Conservation (phyloP, 2,797 vertebrate species). For the Moxostoma hubbsi region DNA sequence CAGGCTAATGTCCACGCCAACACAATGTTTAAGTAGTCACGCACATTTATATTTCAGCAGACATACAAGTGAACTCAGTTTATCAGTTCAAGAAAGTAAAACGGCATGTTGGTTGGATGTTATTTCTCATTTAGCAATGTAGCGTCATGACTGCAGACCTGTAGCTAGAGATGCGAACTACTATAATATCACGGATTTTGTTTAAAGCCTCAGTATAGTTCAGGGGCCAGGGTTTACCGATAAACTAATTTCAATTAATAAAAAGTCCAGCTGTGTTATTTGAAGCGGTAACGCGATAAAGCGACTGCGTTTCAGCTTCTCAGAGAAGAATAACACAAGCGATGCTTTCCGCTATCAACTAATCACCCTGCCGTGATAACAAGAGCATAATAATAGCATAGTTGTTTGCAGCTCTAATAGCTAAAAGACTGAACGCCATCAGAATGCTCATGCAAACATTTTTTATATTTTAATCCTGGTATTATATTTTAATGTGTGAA, state of each 20-base stretch:
- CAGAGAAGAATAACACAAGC: constrained; percentile 42
- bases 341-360: constrained; percentile 54
- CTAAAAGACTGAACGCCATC: background rate
- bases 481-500: too few species aligned
- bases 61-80: background rate
- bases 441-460: background rate
- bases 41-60: background rate
- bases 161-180: constrained; percentile 28
- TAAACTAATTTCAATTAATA: background rate
- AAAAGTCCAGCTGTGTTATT: background rate
- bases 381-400: background rate
- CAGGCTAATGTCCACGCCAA: background rate
- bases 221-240: background rate
- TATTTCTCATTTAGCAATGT: constrained; percentile 28
- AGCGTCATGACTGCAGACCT: constrained; percentile 7
- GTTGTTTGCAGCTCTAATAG: background rate
- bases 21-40: background rate
- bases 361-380: constrained; percentile 57
- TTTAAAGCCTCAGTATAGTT: background rate
- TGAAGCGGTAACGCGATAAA: background rate
- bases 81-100: constrained; percentile 33
- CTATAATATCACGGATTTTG: background rate
- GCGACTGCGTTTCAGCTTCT: background rate
- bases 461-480: background rate
- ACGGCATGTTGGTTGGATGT: constrained; percentile 13